Percentiles rank a stretch among this genome's conserved stretches.
These are phyloP conservation scores for Chlamydotis undulata DNA, from an alignment of 2,113 vertebrate genomes.

Conservation along the genomic window DNA sequence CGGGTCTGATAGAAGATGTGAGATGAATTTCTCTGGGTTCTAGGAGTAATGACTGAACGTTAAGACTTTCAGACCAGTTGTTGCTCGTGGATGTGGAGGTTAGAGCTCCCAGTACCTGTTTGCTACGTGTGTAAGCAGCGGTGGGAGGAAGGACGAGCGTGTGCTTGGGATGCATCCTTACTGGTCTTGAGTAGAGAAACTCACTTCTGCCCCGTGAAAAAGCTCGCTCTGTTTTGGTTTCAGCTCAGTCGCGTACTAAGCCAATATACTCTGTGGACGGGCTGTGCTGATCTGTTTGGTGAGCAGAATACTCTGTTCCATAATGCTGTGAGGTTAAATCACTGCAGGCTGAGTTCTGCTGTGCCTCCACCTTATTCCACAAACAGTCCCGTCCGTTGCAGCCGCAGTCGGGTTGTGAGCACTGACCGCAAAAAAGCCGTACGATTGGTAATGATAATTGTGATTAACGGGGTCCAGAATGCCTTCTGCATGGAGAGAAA, in stretches of 20 bases:
- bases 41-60: neutral
- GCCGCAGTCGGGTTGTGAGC: neutral
- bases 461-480: neutral
- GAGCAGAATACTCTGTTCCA: neutral
- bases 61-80: neutral
- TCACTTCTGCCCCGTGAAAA: rapidly evolving
- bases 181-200: too few relatives aligned
- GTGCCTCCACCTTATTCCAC: neutral
- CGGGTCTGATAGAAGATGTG: neutral
- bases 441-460: neutral
- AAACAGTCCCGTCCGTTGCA: rapidly evolving
- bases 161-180: rapidly evolving
- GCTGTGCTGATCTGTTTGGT: neutral
- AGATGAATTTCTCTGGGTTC: neutral
- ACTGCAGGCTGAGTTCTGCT: neutral
- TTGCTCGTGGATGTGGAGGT: neutral
- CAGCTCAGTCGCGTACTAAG: neutral
- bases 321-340: neutral
- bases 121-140: rapidly evolving
- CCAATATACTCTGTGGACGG: neutral
- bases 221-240: neutral
- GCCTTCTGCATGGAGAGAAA: neutral
- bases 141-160: neutral
- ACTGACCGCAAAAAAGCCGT: neutral
- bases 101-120: neutral